Base-by-base conservation (phyloP, 2,113 vertebrate genomes). In the Grammomys surdaster region DNA sequence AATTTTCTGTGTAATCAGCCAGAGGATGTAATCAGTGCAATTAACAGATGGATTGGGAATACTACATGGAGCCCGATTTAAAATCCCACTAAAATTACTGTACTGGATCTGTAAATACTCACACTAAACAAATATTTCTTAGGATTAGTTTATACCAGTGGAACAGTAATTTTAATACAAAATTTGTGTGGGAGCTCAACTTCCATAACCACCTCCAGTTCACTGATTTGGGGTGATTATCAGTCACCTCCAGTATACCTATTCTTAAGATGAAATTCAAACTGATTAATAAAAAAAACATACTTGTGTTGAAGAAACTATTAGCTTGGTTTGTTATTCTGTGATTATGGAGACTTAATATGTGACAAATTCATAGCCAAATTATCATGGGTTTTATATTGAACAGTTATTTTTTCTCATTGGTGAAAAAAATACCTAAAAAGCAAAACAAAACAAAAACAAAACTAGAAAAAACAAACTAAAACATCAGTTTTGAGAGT, bases 31-130 rank as follows among this genome's bases (percentile, higher is more conserved):
- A 98, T 97, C 97, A 98, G 97, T 91, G 95, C 92, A 97, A 95
- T 98, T 98, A 98, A 96, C 96, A 97, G 95, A 97, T 96, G 96
- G 95, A 97, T 96, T 97, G 95, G 97, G 97, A 97, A 97, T 97
- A 97, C 94, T 95, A 92, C 95, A 95, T 88, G 81, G 96, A 97
- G 76, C 85, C 89, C 65, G 96, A 97, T 97, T 97, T 97, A 96
- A 98, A 97, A 97, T 96, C 75, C 91, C 95, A 95, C 93, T 95
- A 96, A 97, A 97, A 97, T 97, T 97, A 96, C 97, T 95, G 58
- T 94, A 95, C 92, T 96, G 86, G 95, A 95, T 97, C 97, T 97
- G 95, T 97, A 97, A 95, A 97, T 97, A 96, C 69, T 87, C 81
- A 95, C 81, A 88, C 95, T 95, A 91, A 96, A 97, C 92, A 96